These are phyloP conservation scores for Muschampia plurimacula DNA, from an alignment of 2,888 invertebrate species.

Conservation along the genomic window DNA sequence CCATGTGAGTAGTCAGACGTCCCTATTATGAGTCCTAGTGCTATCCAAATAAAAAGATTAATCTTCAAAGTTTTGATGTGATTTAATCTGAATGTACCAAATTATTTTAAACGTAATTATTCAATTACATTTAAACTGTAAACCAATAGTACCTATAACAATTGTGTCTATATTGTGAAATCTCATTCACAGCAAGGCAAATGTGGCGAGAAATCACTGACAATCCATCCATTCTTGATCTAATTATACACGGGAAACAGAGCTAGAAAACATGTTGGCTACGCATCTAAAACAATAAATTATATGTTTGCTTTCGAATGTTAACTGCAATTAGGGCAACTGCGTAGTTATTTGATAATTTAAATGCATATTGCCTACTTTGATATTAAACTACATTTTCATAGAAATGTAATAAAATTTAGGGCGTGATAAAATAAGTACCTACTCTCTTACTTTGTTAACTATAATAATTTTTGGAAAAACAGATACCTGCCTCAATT, in stretches of 20 bases:
- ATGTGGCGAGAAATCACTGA: conserved; percentile 35
- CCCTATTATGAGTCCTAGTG: too few species aligned
- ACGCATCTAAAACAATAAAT: conserved; percentile 32
- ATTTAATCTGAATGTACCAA: too few species aligned
- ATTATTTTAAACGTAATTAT: too few species aligned
- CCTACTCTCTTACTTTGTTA: too few species aligned
- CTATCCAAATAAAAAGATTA: too few species aligned
- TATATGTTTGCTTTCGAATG: conserved; percentile 17
- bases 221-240: conserved; percentile 32
- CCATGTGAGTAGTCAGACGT: too few species aligned
- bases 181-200: conserved; percentile 29
- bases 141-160: neutral
- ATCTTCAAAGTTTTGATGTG: too few species aligned
- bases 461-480: too few species aligned
- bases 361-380: neutral
- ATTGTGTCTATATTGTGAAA: conserved; percentile 21
- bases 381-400: neutral
- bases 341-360: conserved; percentile 19
- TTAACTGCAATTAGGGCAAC: conserved; percentile 26
- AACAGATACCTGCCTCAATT: too few species aligned
- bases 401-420: neutral
- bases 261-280: conserved; percentile 30
- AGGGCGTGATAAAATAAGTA: neutral
- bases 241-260: conserved; percentile 32
- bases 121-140: too few species aligned